phyloP scores from a whole-genome alignment of 1,140 invertebrate species.

The Liolophura sinensis region DNA sequence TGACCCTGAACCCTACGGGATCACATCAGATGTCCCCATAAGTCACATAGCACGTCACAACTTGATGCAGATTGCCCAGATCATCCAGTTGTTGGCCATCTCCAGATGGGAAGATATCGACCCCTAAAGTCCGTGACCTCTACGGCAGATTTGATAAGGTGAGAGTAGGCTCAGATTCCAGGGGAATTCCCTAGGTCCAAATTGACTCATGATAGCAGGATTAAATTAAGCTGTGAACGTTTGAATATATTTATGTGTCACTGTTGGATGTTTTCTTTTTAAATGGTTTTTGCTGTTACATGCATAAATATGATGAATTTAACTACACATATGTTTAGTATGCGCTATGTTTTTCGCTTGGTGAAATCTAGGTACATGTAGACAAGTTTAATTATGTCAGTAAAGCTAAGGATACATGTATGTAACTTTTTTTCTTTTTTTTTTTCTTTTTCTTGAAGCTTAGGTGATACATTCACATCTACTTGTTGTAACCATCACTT shows the following conservation, averaged over 20 bases:
- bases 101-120: conserved; percentile 81
- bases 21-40: conserved; percentile 87
- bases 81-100: conserved; percentile 87
- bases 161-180: conserved; percentile 1
- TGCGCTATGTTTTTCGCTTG: too few species aligned
- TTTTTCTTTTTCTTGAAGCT: neutral
- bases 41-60: conserved; percentile 89
- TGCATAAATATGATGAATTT: too few species aligned
- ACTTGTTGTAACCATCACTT: neutral
- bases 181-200: too few species aligned
- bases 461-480: neutral
- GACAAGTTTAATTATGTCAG: too few species aligned
- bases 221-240: too few species aligned
- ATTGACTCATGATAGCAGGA: too few species aligned
- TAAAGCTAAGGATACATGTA: too few species aligned
- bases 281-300: neutral
- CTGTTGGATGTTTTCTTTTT: neutral
- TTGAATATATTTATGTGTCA: neutral
- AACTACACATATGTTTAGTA: too few species aligned
- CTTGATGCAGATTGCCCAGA: conserved; percentile 73
- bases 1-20: conserved; percentile 94
- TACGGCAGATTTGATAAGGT: conserved; percentile 77
- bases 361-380: too few species aligned
- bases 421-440: too few species aligned
- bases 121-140: conserved; percentile 71